Evolutionary conservation across 2,797 vertebrate species (phyloP).

Genomic region (Eulemur albifrons): DNA sequence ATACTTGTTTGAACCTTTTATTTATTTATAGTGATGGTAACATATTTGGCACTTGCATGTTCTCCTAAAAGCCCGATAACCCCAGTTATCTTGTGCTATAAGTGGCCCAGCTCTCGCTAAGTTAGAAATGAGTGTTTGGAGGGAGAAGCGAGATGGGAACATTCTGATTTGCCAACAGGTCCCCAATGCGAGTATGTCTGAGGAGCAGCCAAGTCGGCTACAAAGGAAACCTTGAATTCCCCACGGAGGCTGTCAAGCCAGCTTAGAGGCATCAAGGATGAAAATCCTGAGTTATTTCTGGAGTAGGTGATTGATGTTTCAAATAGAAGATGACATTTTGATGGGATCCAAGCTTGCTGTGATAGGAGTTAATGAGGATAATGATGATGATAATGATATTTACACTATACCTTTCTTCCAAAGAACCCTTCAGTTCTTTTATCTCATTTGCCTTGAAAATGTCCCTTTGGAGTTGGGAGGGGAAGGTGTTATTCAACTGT

Average conservation of each 20-base stretch:
- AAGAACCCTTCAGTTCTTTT: constrained; percentile 48
- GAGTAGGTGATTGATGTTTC: constrained; percentile 72
- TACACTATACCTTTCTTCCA: constrained; percentile 51
- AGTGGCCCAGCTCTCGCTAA: constrained; percentile 23
- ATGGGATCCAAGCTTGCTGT: constrained; percentile 49
- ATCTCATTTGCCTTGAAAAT: constrained; percentile 48
- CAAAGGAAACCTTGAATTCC: constrained; percentile 1
- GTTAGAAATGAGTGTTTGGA: constrained; percentile 35
- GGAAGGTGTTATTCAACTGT: constrained; percentile 34
- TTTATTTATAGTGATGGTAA: constrained; percentile 69
- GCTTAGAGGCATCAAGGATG: constrained; percentile 6
- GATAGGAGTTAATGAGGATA: constrained; percentile 73
- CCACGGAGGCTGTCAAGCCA: background rate
- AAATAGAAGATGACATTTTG: constrained; percentile 68
- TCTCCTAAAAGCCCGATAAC: constrained; percentile 58
- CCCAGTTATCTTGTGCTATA: constrained; percentile 35
- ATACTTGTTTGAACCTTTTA: constrained; percentile 24
- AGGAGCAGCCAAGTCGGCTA: fast-evolving
- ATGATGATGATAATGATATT: constrained; percentile 71
- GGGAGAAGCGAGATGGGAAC: background rate
- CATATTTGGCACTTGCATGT: background rate
- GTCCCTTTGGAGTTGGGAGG: constrained; percentile 21
- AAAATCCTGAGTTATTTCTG: constrained; percentile 74
- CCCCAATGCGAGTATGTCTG: background rate
- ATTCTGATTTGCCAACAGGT: background rate